Evolutionary conservation across 2,113 vertebrate genomes (phyloP).

Genomic region (Crotalus helleri): DNA sequence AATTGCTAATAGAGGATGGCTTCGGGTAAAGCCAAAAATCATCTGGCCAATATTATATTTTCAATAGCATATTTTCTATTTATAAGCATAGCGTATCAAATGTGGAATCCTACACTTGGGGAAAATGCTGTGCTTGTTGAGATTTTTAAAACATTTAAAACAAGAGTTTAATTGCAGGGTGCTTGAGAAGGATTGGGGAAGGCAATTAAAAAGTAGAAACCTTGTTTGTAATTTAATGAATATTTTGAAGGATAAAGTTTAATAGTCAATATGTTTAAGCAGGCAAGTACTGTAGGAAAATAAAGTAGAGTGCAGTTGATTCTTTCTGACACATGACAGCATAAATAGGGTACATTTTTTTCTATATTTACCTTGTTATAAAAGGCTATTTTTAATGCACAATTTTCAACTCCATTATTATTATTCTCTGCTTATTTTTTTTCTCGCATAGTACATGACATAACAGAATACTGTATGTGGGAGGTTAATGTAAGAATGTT

Average conservation of each 20-base stretch:
- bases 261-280: conserved; percentile 50
- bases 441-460: neutral
- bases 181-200: conserved; percentile 34
- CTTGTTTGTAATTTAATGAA: conserved; percentile 62
- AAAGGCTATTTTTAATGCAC: conserved; percentile 30
- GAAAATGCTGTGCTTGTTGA: conserved; percentile 59
- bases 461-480: neutral
- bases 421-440: conserved; percentile 7
- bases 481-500: neutral
- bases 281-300: conserved; percentile 36
- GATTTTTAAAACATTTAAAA: conserved; percentile 57
- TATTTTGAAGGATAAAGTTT: conserved; percentile 64
- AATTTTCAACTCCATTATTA: conserved; percentile 27
- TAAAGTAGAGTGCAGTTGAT: conserved; percentile 32
- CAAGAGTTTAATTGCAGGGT: conserved; percentile 65
- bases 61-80: conserved; percentile 67
- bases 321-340: conserved; percentile 42
- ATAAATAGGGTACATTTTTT: conserved; percentile 28
- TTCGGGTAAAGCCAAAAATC: conserved; percentile 66
- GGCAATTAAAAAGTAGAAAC: conserved; percentile 59
- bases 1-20: conserved; percentile 66
- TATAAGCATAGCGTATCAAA: conserved; percentile 64
- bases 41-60: conserved; percentile 62
- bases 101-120: conserved; percentile 59
- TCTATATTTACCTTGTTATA: conserved; percentile 23